phyloP scores from a whole-genome alignment of 1,140 invertebrate genomes.

The Bacillus rossius region DNA sequence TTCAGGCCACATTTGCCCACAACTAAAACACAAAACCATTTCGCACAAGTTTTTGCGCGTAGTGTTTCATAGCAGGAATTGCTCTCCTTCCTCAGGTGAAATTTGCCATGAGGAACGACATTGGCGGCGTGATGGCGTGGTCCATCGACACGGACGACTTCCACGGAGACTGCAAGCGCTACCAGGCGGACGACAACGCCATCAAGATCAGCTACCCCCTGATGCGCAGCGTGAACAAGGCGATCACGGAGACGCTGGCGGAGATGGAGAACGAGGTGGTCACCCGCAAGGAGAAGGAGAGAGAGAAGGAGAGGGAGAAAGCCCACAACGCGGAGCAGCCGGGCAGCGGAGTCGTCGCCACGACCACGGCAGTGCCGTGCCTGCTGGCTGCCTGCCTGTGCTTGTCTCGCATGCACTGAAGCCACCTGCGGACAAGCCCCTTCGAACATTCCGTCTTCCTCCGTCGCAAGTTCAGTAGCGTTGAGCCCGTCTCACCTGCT shows the following conservation, averaged over 20 bases:
- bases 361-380: neutral
- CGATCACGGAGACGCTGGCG: slow-evolving; percentile 34
- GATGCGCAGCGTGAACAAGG: slow-evolving; percentile 57
- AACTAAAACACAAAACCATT: too few species aligned
- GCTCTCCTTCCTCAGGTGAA: slow-evolving; percentile 32
- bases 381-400: neutral
- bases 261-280: neutral
- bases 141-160: slow-evolving; percentile 55
- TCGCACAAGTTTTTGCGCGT: too few species aligned
- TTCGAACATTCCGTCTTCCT: too few species aligned
- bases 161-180: slow-evolving; percentile 49
- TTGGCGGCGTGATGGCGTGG: slow-evolving; percentile 81
- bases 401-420: neutral
- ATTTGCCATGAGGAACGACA: slow-evolving; percentile 45
- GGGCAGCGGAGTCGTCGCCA: too few species aligned
- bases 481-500: too few species aligned
- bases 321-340: too few species aligned
- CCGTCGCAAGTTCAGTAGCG: too few species aligned
- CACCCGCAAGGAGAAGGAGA: too few species aligned
- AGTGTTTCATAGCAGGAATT: neutral
- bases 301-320: too few species aligned
- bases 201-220: slow-evolving; percentile 46
- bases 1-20: too few species aligned
- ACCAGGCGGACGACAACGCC: neutral
- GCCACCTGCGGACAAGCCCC: too few species aligned